These are phyloP conservation scores for Listronotus oregonensis DNA, from an alignment of 1,140 invertebrate species.

Conservation along the genomic window DNA sequence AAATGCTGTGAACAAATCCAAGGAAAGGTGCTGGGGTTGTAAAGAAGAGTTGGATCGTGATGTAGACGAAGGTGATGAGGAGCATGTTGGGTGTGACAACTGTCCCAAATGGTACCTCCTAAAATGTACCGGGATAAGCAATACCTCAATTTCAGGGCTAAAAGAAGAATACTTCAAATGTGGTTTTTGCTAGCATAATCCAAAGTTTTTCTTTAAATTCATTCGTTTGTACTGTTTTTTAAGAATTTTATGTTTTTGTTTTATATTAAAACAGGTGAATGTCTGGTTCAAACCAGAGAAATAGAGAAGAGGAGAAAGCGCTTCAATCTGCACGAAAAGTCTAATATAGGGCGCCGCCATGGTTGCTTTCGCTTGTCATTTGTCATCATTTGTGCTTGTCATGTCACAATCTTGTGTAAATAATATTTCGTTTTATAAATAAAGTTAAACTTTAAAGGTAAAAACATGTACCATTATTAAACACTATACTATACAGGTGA, in stretches of 20 bases:
- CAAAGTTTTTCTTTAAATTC: neutral
- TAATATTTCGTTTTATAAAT: too few relatives aligned
- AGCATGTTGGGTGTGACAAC: slow-evolving; percentile 21
- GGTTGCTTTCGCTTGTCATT: too few relatives aligned
- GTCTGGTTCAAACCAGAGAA: too few relatives aligned
- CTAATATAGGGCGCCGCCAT: too few relatives aligned
- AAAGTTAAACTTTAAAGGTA: too few relatives aligned
- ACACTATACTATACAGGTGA: too few relatives aligned
- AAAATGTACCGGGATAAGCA: slow-evolving; percentile 13
- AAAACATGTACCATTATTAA: too few relatives aligned
- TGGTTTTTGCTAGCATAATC: slow-evolving; percentile 7
- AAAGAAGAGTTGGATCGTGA: slow-evolving; percentile 15
- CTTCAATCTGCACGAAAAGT: too few relatives aligned
- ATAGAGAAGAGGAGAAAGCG: too few relatives aligned
- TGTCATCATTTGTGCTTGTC: too few relatives aligned
- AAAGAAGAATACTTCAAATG: slow-evolving; percentile 9
- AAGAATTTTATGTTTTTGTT: slow-evolving; percentile 5
- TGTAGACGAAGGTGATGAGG: slow-evolving; percentile 15
- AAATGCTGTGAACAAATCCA: neutral
- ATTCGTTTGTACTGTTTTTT: neutral
- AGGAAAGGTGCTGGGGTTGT: slow-evolving; percentile 4
- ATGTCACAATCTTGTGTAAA: too few relatives aligned
- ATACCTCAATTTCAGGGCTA: neutral
- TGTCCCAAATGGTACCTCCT: slow-evolving; percentile 20
- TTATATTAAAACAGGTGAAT: slow-evolving; percentile 11